These are phyloP conservation scores for Helicorthomorpha holstii DNA, from an alignment of 1,140 invertebrate genomes.

Conservation along the genomic window DNA sequence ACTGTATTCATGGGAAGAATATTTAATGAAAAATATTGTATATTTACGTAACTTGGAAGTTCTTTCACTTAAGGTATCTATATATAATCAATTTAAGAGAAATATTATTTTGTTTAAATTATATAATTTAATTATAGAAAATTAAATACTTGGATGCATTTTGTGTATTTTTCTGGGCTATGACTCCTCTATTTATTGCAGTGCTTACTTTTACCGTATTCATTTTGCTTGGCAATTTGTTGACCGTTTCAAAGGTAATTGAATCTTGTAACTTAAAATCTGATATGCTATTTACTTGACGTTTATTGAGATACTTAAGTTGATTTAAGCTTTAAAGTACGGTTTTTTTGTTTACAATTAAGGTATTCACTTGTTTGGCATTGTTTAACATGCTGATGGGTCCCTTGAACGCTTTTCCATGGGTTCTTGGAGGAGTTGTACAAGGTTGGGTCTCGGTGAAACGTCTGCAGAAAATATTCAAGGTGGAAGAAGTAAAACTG, in stretches of 20 bases:
- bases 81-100: neutral
- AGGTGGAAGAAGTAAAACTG: constrained; percentile 44
- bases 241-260: constrained; percentile 7
- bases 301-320: constrained; percentile 5
- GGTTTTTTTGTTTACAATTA: constrained; percentile 12
- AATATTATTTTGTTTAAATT: neutral
- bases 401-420: constrained; percentile 93
- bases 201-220: constrained; percentile 82
- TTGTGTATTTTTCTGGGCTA: constrained; percentile 98
- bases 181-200: constrained; percentile 88
- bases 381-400: constrained; percentile 89
- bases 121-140: constrained; percentile 20
- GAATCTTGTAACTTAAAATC: neutral
- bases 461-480: constrained; percentile 53
- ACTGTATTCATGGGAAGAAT: constrained; percentile 80
- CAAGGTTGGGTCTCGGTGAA: constrained; percentile 82
- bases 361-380: constrained; percentile 84
- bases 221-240: constrained; percentile 51
- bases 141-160: constrained; percentile 96
- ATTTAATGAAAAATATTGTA: constrained; percentile 53
- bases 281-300: constrained; percentile 2
- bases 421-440: constrained; percentile 91
- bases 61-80: constrained; percentile 40
- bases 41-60: constrained; percentile 48
- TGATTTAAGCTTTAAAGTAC: neutral